Base-by-base conservation (phyloP, 2,888 invertebrate genomes). In the Brachycybe producta region DNA sequence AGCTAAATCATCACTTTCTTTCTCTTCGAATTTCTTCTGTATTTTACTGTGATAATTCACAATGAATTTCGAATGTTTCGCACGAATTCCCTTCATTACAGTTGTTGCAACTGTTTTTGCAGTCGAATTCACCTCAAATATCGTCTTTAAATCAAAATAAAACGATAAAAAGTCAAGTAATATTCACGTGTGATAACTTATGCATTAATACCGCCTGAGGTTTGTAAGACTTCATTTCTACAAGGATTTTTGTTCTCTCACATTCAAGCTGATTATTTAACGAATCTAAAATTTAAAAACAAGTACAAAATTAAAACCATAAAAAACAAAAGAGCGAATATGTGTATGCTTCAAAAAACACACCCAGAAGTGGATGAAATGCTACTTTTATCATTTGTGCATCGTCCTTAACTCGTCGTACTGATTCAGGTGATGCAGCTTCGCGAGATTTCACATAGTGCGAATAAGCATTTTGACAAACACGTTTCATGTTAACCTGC, bases 361-460 rank as follows among this genome's bases (percentile, higher is more conserved):
- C 57, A 65, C 65, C 61, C 57, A 68, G 77, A 61, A 77, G 70
- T 48, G 82, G 84, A 70, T 84, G 83, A 15, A 77, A 64, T 7
- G 75, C 73, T 5, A 77, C 69, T 4, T 74, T 74, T 4, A 61
- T 60, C 23, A 75, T 65, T 17, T 76, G 65, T 1, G 82, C 69
- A 35, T 74, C 43, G n/a, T 64, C 74, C 69, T 97, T 97, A 11
- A 84, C 79, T 55, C 92, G 75, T 57, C 80, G 80, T 59, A 92
- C 84, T 54, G 88, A 90, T 63, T 92, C 95, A 0, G 78, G 73
- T 0, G 94, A 90, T 0, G 98, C 87, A 0, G 80, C 75, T 39
- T 91, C 91, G 54, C 97, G 74, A 56, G 94, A 88, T 56, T 78
- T 75, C 1, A 86, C 62, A 68, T 97, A 98, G 58, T 92, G 86